Conservation (phyloP, 2,888 invertebrate genomes). For the Erynnis tages region DNA sequence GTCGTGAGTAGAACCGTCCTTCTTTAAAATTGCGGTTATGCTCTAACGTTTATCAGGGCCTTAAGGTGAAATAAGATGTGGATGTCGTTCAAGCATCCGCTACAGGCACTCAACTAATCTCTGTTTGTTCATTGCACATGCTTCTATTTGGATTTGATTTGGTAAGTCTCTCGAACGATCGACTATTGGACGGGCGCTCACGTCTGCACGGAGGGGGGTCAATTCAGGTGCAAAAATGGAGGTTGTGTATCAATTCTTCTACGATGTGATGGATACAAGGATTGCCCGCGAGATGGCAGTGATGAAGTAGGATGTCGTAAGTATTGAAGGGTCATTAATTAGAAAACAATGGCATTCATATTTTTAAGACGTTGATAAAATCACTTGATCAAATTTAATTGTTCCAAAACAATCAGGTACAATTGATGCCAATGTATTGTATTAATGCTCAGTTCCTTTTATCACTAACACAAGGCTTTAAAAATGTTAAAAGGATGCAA, state of each 20-base stretch:
- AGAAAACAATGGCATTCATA: constrained; percentile 14
- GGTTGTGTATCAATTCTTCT: constrained; percentile 85
- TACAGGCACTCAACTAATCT: constrained; percentile 9
- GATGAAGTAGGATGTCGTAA: constrained; percentile 85
- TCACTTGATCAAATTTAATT: too few species aligned
- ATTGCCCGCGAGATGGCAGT: constrained; percentile 85
- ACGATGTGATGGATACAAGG: constrained; percentile 87
- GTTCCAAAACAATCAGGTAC: too few species aligned
- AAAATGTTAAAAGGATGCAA: constrained; percentile 81
- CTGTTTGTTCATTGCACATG: constrained; percentile 45
- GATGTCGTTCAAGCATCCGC: not conserved
- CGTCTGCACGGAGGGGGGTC: constrained; percentile 72
- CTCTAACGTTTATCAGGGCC: too few species aligned
- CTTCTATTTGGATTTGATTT: constrained; percentile 42
- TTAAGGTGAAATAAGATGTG: not conserved
- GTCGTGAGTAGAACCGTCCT: too few species aligned
- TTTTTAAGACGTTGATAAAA: not conserved
- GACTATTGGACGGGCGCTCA: constrained; percentile 60
- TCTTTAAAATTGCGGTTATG: too few species aligned
- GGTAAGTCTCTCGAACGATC: constrained; percentile 59
- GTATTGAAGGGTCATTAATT: constrained; percentile 47
- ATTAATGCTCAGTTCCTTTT: not conserved
- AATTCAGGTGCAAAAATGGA: constrained; percentile 88
- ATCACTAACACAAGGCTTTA: not conserved
- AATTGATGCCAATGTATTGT: constrained; percentile 1